Conservation (phyloP, 1,140 invertebrate genomes). For the Calosoma granatense region DNA sequence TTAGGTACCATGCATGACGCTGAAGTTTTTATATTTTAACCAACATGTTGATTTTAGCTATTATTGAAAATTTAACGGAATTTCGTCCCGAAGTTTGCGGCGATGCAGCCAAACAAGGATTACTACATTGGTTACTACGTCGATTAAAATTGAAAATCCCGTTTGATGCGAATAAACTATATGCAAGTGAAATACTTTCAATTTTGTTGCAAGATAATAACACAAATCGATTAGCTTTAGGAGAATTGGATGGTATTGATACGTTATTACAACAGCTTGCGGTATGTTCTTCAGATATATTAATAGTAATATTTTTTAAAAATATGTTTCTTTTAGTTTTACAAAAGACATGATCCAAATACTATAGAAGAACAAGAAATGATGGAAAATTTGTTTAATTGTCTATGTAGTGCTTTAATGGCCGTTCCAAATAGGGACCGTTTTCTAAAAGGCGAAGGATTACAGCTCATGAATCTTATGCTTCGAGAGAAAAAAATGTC, state of each 20-base stretch:
- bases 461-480: conserved; percentile 96
- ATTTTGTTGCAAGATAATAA: conserved; percentile 87
- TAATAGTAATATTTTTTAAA: conserved; percentile 11
- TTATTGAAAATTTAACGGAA: conserved; percentile 89
- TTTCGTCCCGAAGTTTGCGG: conserved; percentile 72
- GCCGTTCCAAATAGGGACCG: conserved; percentile 75
- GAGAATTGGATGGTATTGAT: conserved; percentile 93
- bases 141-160: conserved; percentile 71
- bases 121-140: conserved; percentile 88
- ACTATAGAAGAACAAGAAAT: conserved; percentile 90
- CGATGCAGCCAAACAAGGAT: conserved; percentile 79
- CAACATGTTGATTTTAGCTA: conserved; percentile 37
- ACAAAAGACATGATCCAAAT: conserved; percentile 88
- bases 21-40: background rate
- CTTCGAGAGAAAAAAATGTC: conserved; percentile 95
- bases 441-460: conserved; percentile 89
- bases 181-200: conserved; percentile 91
- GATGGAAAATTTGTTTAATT: conserved; percentile 98
- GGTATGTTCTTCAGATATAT: conserved; percentile 41
- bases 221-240: conserved; percentile 73
- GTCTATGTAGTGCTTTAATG: conserved; percentile 89
- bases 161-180: conserved; percentile 95
- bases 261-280: conserved; percentile 90
- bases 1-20: conserved; percentile 47
- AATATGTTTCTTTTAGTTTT: conserved; percentile 48